These are phyloP conservation scores for Hypsopygia costalis DNA, from an alignment of 2,888 invertebrate species.

Conservation along the genomic window DNA sequence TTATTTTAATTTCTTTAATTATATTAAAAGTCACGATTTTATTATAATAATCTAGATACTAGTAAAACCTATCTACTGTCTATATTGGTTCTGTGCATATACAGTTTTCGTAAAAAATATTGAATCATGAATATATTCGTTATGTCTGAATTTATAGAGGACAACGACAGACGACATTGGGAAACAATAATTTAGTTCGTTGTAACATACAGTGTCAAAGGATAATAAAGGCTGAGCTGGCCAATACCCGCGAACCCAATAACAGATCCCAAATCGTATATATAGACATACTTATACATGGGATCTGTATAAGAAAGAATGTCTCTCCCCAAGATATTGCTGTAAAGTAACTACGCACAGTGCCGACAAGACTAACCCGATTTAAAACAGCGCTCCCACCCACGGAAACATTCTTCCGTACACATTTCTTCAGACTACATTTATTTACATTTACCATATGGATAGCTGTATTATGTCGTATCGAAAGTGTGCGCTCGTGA, in stretches of 20 bases:
- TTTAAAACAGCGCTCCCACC: conserved; percentile 16
- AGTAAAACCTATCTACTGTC: too few relatives aligned
- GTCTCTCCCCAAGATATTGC: conserved; percentile 44
- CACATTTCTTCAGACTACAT: background rate
- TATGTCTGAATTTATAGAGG: too few relatives aligned
- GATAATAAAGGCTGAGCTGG: conserved; percentile 53
- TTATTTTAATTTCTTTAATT: too few relatives aligned
- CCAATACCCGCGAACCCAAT: conserved; percentile 47
- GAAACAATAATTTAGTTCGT: conserved; percentile 46
- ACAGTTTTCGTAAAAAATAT: too few relatives aligned
- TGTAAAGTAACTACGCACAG: conserved; percentile 35
- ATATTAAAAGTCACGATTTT: too few relatives aligned
- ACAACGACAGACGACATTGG: conserved; percentile 28
- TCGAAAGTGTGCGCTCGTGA: background rate
- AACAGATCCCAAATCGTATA: conserved; percentile 39
- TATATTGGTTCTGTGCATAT: too few relatives aligned
- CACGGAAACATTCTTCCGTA: background rate
- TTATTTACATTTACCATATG: background rate
- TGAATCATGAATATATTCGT: too few relatives aligned
- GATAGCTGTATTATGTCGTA: background rate
- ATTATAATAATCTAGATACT: too few relatives aligned
- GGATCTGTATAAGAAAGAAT: conserved; percentile 40
- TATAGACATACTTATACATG: conserved; percentile 31
- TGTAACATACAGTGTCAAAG: conserved; percentile 55
- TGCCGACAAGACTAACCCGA: conserved; percentile 39